Base-by-base conservation (phyloP, 2,797 vertebrate species). In the Taeniopygia guttata region DNA sequence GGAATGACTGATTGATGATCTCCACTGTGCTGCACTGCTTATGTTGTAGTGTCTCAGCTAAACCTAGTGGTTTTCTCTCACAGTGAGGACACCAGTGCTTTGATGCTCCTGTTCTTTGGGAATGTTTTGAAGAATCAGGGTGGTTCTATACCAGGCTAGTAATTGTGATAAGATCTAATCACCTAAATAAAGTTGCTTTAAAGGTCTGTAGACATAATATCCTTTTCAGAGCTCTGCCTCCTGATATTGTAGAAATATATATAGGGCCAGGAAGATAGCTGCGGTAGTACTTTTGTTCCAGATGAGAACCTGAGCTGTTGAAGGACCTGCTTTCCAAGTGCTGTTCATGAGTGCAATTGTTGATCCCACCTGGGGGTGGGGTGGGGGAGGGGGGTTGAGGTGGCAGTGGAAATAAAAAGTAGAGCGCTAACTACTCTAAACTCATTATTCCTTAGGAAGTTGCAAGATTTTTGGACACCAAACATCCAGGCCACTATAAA, bases 401-500 rank as follows among this genome's bases (percentile, higher is more conserved):
- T 79, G 26, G 20, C 26, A 38, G 18, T 56, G 30, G 26, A 64
- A 89, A 25, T 66, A 38, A 29, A 9, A 67, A 75, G 4, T 11
- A 55, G n/a, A 82, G 13, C 5, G 40, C 32, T 76, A 80, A 86
- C 38, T 63, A 55, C 21, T 84, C 14, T 64, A 16, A 78, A 93
- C 13, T 68, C 9, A 2, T 79, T 94, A 82, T 90, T 94, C 73
- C 92, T 95, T 92, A 99, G 99, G 99, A 99, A 84, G 99, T 99
- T 70, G 98, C 97, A 18, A 98, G 98, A 81, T 99, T 99, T 96
- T 97, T 99, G 40, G 99, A 99, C 93, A 97, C 98, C 46, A 99
- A 99, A 97, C 99, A 99, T 55, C 96, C 94, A 90, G 98, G 97
- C 84, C 99, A 99, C 94, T 99, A 99, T 96, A 99, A 97, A 98